Conservation (phyloP, 2,113 vertebrate species). For the Balaeniceps rex region DNA sequence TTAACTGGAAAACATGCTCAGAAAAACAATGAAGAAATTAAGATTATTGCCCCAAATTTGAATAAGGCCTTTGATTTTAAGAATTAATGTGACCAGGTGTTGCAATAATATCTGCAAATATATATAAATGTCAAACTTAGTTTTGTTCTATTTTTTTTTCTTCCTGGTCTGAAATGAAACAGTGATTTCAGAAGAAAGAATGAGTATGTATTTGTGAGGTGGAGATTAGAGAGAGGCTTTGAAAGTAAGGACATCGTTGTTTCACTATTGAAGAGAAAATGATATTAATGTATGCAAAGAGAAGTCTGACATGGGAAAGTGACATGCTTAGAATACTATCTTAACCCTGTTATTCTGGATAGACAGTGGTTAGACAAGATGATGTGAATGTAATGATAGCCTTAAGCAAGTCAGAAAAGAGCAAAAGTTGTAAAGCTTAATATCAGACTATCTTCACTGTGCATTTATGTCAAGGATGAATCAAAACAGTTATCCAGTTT, state of each 20-base stretch:
- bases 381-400: neutral
- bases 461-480: neutral
- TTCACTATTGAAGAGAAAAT: neutral
- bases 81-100: neutral
- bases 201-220: neutral
- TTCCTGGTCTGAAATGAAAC: neutral
- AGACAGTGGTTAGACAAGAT: neutral
- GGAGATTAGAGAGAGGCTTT: neutral
- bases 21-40: neutral
- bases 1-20: neutral
- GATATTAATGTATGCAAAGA: neutral
- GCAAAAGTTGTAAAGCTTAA: neutral
- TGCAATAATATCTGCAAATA: neutral
- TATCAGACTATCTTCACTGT: neutral
- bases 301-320: neutral
- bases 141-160: too few relatives aligned
- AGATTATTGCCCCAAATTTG: neutral
- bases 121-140: neutral
- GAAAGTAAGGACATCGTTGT: neutral
- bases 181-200: neutral
- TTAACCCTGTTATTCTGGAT: neutral
- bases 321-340: neutral
- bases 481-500: neutral
- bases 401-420: neutral
- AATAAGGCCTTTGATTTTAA: neutral